Evolutionary conservation across 1,140 invertebrate species (phyloP).

Genomic region (honey bee (Apis mellifera)): DNA sequence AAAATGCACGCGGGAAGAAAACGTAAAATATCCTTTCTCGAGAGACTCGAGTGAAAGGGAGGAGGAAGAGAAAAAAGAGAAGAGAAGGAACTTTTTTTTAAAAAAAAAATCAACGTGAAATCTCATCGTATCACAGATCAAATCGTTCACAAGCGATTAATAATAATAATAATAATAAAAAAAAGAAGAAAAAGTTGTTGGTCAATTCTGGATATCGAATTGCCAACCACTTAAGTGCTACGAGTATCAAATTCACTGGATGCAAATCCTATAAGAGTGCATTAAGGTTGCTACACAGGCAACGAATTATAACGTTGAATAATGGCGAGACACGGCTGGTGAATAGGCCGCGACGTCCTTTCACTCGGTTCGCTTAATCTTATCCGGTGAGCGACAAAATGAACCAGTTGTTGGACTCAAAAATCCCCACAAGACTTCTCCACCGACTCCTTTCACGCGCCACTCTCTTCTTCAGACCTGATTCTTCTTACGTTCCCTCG

Average conservation of each 20-base stretch:
- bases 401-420: slow-evolving; percentile 47
- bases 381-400: slow-evolving; percentile 29
- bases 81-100: too few species aligned
- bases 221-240: background rate
- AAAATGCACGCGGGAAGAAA: background rate
- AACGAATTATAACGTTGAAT: background rate
- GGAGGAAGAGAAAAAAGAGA: background rate
- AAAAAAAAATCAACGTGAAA: background rate
- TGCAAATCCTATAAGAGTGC: background rate
- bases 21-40: background rate
- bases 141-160: background rate
- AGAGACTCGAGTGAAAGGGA: slow-evolving; percentile 19
- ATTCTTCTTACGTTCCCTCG: background rate
- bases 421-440: slow-evolving; percentile 6
- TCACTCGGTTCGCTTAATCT: slow-evolving; percentile 55
- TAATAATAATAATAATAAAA: too few species aligned
- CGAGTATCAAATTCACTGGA: background rate
- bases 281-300: slow-evolving; percentile 10
- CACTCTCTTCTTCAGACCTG: background rate
- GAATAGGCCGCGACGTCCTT: slow-evolving; percentile 52
- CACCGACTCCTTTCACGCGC: background rate
- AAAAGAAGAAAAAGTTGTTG: background rate
- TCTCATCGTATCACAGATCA: background rate
- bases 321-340: slow-evolving; percentile 10
- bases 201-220: background rate